Base-by-base conservation (phyloP, 1,140 invertebrate species). In the Drosophila neocordata region DNA sequence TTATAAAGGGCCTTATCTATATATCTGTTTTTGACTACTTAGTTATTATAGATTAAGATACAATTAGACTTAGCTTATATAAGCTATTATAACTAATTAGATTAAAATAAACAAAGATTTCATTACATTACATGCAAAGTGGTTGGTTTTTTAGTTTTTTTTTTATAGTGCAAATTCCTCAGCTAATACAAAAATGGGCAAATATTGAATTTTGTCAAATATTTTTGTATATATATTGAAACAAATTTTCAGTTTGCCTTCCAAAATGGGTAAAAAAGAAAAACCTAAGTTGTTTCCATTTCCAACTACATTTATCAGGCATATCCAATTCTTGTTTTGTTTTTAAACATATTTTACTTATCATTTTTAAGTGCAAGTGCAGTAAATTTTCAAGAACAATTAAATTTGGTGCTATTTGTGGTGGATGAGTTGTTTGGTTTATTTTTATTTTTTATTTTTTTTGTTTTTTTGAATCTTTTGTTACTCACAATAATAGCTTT, bases 401-500 rank as follows among this genome's bases (percentile, higher is more conserved):
- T 58, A 53, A 61, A 44, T 56, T 44, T 53, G 44, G 70, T 82
- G 79, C 73, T 80, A 81, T 56, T 56, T 56, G 53, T 56, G 53
- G 53, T 69, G 15, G 53, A 48, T 57, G 31, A 24, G 64, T 77
- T 62, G 57, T 64, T 65, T 51, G 59, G 66, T 59, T 71, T 65
- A 37, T 61, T 53, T 63, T 80, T 8, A n/a, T n/a, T n/a, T 59
- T 71, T 62, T 59, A 53, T 51, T 69, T 65, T 73, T 58, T 52
- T 59, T 66, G 55, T 59, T 59, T 48, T 65, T 70, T 83, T 65
- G n/a, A 18, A 64, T 57, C 69, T 62, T 87, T 88, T 67, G 69
- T 89, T 93, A 93, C 93, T 93, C 92, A 93, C 94, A 95, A 91
- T 94, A 95, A 87, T 94, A 95, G 65, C 92, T 93, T 79, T 94